A percentile compares a stretch with the other conserved stretches of the same genome.
Evolutionary conservation across 2,797 vertebrate genomes (phyloP).

Genomic region (Acipenser oxyrinchus): DNA sequence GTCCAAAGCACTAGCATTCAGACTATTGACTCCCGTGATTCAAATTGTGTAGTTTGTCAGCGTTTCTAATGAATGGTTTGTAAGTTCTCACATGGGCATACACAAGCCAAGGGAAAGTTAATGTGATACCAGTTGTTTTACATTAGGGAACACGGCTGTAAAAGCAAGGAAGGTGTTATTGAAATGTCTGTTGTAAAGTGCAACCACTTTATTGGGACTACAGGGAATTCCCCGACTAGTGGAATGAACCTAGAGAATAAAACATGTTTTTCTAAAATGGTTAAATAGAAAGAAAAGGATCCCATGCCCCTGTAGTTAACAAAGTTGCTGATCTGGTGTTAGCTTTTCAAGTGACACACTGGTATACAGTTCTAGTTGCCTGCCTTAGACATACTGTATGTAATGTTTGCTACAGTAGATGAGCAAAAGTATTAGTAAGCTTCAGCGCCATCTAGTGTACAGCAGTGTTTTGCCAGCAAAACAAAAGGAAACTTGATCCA

Average conservation of each 20-base stretch:
- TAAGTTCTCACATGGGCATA: constrained; percentile 4
- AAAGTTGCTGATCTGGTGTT: no score
- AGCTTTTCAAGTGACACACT: no score
- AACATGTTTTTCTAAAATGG: no score
- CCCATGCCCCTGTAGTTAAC: no score
- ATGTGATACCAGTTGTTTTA: constrained; percentile 26
- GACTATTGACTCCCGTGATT: background rate
- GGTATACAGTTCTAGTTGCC: no score
- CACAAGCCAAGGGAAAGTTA: constrained; percentile 7
- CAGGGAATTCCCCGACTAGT: constrained; percentile 18
- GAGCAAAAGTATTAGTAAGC: no score
- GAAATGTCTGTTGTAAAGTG: constrained; percentile 23
- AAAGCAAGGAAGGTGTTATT: constrained; percentile 27
- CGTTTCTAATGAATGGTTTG: constrained; percentile 13
- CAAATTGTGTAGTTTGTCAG: constrained; percentile 13
- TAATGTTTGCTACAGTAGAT: no score
- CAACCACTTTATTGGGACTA: constrained; percentile 23
- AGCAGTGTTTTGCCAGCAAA: no score
- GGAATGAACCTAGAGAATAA: constrained; percentile 22
- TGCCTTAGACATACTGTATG: no score
- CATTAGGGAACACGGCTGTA: constrained; percentile 22
- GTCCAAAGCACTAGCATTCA: background rate
- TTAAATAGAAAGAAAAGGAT: no score
- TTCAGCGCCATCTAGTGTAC: no score
- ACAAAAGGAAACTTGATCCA: no score